phyloP scores from a whole-genome alignment of 2,888 invertebrate species.

The Himalopsyche anomala region DNA sequence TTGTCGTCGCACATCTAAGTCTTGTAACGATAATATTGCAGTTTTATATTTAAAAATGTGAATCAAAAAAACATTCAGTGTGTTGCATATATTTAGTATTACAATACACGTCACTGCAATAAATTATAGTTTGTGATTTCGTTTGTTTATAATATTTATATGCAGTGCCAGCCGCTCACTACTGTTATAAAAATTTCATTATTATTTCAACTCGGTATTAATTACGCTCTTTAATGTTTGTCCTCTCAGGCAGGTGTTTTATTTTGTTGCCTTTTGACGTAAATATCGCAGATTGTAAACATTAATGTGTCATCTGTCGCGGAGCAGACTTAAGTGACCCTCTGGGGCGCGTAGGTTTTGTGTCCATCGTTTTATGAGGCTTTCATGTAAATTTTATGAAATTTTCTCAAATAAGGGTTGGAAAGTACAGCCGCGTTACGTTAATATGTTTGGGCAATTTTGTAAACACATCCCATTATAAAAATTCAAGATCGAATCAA shows the following conservation, averaged over 20 bases:
- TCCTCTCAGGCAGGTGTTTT: neutral
- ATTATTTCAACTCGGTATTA: neutral
- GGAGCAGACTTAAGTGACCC: conserved; percentile 11
- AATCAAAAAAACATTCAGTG: too few relatives aligned
- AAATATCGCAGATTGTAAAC: conserved; percentile 35
- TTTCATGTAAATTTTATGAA: conserved; percentile 42
- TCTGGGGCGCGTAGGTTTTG: conserved; percentile 27
- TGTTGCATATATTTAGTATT: too few relatives aligned
- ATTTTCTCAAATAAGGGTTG: conserved; percentile 39
- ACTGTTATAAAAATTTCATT: too few relatives aligned
- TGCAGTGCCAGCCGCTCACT: too few relatives aligned
- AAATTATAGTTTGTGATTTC: too few relatives aligned
- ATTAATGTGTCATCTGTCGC: conserved; percentile 37
- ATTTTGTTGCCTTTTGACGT: conserved; percentile 3
- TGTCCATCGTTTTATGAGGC: conserved; percentile 34
- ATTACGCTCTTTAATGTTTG: neutral
- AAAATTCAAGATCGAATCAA: neutral
- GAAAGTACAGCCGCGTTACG: neutral
- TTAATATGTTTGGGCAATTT: conserved; percentile 5
- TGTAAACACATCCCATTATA: neutral
- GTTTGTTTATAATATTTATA: too few relatives aligned
- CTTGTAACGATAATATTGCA: too few relatives aligned
- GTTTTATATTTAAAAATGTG: too few relatives aligned
- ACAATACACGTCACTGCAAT: too few relatives aligned
- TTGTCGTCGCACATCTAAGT: too few relatives aligned